phyloP scores from a whole-genome alignment of 2,797 vertebrate species.

The Pseudocheirus occidentalis region DNA sequence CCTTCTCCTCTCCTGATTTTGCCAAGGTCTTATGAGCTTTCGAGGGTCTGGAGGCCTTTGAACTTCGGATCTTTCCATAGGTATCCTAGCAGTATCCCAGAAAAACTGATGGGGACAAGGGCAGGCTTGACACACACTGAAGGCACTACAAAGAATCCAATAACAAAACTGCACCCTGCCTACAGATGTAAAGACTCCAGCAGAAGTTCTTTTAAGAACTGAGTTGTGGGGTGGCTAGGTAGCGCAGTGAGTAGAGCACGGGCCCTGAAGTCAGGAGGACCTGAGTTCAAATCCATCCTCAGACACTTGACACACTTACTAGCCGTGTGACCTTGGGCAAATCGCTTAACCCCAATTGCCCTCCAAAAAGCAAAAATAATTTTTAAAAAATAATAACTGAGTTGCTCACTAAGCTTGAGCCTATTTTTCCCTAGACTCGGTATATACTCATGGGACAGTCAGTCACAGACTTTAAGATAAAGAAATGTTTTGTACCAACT shows the following conservation, averaged over 20 bases:
- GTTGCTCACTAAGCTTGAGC: neutral
- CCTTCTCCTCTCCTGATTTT: neutral
- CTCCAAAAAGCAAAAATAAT: too few relatives aligned
- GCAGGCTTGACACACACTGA: neutral
- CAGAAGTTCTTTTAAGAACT: neutral
- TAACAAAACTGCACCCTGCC: neutral
- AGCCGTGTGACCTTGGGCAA: too few relatives aligned
- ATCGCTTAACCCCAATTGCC: too few relatives aligned
- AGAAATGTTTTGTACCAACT: neutral
- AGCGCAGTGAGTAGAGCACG: too few relatives aligned
- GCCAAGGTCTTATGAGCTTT: neutral
- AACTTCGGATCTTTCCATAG: neutral
- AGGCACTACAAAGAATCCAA: neutral
- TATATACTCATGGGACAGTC: neutral
- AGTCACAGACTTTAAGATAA: neutral
- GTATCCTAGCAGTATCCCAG: neutral
- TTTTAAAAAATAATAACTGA: neutral
- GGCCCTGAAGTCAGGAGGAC: too few relatives aligned
- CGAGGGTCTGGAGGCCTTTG: too few relatives aligned
- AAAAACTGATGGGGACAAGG: neutral
- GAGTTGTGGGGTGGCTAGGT: too few relatives aligned
- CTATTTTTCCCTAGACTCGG: neutral
- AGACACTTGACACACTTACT: too few relatives aligned
- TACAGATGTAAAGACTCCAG: neutral
- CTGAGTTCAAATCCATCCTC: too few relatives aligned